Conservation (phyloP, 2,113 vertebrate genomes). For the Tapirus terrestris region DNA sequence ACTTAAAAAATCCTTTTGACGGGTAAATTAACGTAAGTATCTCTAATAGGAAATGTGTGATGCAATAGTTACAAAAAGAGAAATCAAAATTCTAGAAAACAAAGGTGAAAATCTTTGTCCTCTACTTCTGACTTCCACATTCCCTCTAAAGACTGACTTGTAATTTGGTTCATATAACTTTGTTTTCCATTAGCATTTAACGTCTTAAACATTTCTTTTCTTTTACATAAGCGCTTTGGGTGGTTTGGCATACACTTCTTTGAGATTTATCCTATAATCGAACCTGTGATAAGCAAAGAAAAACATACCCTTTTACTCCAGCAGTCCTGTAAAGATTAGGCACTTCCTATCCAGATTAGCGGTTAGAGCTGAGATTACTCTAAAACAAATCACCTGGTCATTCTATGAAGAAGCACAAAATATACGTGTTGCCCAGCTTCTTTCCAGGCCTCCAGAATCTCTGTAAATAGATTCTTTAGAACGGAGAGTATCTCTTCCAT, state of each 20-base stretch:
- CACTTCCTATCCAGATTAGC: conserved; percentile 31
- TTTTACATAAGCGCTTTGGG: neutral
- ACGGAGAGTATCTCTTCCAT: neutral
- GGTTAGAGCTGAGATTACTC: neutral
- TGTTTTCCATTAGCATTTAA: neutral
- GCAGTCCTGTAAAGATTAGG: conserved; percentile 26
- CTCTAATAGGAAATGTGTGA: neutral
- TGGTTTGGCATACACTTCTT: neutral
- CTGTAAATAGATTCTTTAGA: neutral
- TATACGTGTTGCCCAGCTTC: neutral
- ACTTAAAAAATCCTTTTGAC: neutral
- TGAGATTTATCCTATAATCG: conserved; percentile 26
- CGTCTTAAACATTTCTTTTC: neutral
- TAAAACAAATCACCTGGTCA: conserved; percentile 18
- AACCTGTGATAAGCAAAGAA: conserved; percentile 17
- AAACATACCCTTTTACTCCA: neutral
- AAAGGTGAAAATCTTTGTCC: neutral
- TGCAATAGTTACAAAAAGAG: neutral
- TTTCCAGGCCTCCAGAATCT: neutral
- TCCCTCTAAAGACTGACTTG: neutral
- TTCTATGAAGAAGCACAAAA: neutral
- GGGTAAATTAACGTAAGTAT: neutral
- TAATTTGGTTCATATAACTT: neutral
- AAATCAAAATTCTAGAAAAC: neutral
- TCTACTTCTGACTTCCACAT: neutral